Evolutionary conservation across 2,797 vertebrate genomes (phyloP).

Genomic region (Chiloscyllium punctatum): DNA sequence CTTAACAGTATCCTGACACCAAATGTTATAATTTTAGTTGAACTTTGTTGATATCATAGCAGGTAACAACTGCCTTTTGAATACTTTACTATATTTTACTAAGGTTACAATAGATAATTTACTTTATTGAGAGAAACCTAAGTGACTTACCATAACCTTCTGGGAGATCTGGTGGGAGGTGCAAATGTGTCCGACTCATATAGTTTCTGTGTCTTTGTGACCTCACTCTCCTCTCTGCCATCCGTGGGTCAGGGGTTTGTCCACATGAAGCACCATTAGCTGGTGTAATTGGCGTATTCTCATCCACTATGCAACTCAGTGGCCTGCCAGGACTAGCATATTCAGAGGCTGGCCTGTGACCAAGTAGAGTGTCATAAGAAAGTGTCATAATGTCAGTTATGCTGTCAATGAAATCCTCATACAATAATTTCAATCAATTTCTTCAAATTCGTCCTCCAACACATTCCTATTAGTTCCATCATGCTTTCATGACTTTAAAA

Average conservation of each 20-base stretch:
- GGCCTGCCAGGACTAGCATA: slow-evolving; percentile 94
- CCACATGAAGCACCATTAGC: slow-evolving; percentile 82
- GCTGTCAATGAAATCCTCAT: not conserved
- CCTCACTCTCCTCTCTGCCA: slow-evolving; percentile 82
- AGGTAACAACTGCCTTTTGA: not conserved
- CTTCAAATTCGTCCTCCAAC: not conserved
- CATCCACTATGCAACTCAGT: slow-evolving; percentile 91
- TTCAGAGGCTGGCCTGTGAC: slow-evolving; percentile 81
- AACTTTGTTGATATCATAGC: not conserved
- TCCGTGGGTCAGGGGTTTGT: slow-evolving; percentile 73
- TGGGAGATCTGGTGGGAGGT: slow-evolving; percentile 90
- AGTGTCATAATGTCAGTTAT: not conserved
- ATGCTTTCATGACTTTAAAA: not conserved
- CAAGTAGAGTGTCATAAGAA: not conserved
- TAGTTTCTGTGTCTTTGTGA: slow-evolving; percentile 96
- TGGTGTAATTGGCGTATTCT: slow-evolving; percentile 85
- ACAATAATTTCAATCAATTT: not conserved
- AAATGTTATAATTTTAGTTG: not conserved
- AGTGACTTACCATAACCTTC: slow-evolving; percentile 85
- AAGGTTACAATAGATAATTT: not conserved
- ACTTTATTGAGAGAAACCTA: not conserved
- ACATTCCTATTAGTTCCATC: not conserved
- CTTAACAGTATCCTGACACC: not conserved
- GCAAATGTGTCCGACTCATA: slow-evolving; percentile 97
- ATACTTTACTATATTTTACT: not conserved